Percentiles rank a stretch among this genome's conserved stretches.
Evolutionary conservation across 1,140 invertebrate species (phyloP).

Genomic region (Drosophila saltans): DNA sequence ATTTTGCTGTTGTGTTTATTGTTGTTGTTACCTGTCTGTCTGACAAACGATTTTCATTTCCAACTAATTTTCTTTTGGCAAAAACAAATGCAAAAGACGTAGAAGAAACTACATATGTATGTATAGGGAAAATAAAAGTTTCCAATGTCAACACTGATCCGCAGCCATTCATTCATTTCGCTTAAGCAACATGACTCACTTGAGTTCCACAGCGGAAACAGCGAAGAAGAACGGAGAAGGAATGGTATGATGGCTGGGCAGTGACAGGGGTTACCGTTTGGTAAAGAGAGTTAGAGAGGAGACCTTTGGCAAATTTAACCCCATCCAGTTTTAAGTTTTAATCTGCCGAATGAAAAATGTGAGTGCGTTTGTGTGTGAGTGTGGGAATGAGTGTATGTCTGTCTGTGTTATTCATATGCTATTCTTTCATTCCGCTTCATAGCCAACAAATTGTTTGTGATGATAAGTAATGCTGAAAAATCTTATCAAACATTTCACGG

Average conservation of each 20-base stretch:
- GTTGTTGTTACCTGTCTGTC: constrained; percentile 26
- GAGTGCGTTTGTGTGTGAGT: constrained; percentile 21
- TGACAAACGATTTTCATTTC: constrained; percentile 66
- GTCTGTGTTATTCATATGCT: constrained; percentile 8
- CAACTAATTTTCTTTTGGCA: constrained; percentile 68
- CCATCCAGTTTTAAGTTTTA: background rate
- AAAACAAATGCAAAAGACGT: constrained; percentile 52
- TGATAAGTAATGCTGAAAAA: constrained; percentile 40
- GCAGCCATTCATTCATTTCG: constrained; percentile 51
- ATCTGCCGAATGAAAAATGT: background rate
- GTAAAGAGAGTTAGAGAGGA: background rate
- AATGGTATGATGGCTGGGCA: too few relatives aligned
- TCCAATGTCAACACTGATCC: constrained; percentile 71
- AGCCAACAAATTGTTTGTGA: constrained; percentile 21
- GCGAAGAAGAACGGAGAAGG: constrained; percentile 25
- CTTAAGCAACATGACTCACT: constrained; percentile 66
- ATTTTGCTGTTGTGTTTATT: constrained; percentile 6
- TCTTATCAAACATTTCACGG: constrained; percentile 28
- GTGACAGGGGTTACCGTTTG: background rate
- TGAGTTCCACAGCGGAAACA: constrained; percentile 47
- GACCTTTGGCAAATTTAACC: background rate
- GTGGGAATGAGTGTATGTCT: background rate
- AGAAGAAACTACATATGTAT: constrained; percentile 37
- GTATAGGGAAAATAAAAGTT: constrained; percentile 51
- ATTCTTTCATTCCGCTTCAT: constrained; percentile 11